phyloP scores from a whole-genome alignment of 2,797 vertebrate genomes.

The Iguana delicatissima region DNA sequence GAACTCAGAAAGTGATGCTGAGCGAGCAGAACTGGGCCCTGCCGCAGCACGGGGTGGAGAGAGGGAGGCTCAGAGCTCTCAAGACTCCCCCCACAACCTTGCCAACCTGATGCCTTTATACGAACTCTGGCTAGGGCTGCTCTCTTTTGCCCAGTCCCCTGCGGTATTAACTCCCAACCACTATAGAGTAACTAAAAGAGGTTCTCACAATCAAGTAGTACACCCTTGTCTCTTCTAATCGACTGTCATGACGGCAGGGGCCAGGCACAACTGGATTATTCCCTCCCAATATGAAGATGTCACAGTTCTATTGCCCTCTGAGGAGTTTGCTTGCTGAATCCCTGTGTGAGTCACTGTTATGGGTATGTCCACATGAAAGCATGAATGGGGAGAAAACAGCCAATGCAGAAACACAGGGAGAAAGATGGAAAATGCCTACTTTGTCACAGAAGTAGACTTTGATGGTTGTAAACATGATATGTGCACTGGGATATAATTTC shows the following conservation, averaged over 20 bases:
- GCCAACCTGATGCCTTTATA: neutral
- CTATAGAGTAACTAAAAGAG: too few relatives aligned
- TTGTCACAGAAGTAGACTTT: neutral
- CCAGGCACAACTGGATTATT: neutral
- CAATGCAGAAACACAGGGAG: neutral
- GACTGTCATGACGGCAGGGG: too few relatives aligned
- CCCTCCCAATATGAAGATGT: neutral
- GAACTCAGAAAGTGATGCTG: constrained; percentile 29
- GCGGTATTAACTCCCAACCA: neutral
- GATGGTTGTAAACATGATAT: neutral
- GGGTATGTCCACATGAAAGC: neutral
- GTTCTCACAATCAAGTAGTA: too few relatives aligned
- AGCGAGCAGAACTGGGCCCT: neutral
- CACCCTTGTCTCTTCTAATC: neutral
- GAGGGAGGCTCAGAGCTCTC: neutral
- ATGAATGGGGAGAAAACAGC: neutral
- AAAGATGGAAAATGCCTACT: neutral
- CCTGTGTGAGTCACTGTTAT: neutral
- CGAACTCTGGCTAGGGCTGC: neutral
- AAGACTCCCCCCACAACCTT: neutral
- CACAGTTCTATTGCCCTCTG: neutral
- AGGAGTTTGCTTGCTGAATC: neutral
- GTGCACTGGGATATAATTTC: neutral
- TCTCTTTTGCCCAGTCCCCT: neutral
- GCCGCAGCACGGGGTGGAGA: neutral